Base-by-base conservation (phyloP, 1,140 invertebrate species). In the Sycophila sp. region DNA sequence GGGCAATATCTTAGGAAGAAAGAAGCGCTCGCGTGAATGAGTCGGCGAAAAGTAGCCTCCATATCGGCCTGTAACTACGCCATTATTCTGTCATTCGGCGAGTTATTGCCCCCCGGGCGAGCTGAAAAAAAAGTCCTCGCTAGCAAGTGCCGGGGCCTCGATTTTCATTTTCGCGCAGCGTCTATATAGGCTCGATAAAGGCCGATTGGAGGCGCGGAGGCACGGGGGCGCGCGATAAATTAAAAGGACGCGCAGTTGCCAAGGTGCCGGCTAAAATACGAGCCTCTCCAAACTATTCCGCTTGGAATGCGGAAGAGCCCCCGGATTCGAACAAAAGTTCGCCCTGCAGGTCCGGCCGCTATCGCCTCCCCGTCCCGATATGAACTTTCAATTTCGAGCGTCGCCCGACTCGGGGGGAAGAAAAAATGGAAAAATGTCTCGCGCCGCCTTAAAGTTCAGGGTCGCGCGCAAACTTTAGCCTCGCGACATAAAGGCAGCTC, bases 51-150 rank as follows among this genome's bases (percentile, higher is more conserved):
- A 22, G 42, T 22, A 47, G 19, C 42, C 42, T 47, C 19, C 42
- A 22, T 47, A 47, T 47, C 42, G 42, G 42, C 42, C n/a, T n/a
- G 30, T 56, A 32, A 56, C 32, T 56, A n/a, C 32, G 49, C 49
- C 19, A 24, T 30, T n/a, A n/a, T n/a, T n/a, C 15, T 30, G 53
- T 36, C 53, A 19, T 56, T 36, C 32, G 26, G 4, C 26, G 53
- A 56, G 15, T 56, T 56, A 56, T 56, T 56, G 53, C 17, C n/a
- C 7, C n/a, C n/a, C n/a, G n/a, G n/a, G n/a, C n/a, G 53, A 17
- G 17, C 10, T 30, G n/a, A 32, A 55, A 55, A 56, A 56, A 53
- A 26, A 30, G 28, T 19, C 15, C n/a, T 56, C 30, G 7, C 53
- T 36, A n/a, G 28, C 19, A 24, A n/a, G 49, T 30, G 26, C 49